These are phyloP conservation scores for Notodromas monacha DNA, from an alignment of 2,888 invertebrate species.

Conservation along the genomic window DNA sequence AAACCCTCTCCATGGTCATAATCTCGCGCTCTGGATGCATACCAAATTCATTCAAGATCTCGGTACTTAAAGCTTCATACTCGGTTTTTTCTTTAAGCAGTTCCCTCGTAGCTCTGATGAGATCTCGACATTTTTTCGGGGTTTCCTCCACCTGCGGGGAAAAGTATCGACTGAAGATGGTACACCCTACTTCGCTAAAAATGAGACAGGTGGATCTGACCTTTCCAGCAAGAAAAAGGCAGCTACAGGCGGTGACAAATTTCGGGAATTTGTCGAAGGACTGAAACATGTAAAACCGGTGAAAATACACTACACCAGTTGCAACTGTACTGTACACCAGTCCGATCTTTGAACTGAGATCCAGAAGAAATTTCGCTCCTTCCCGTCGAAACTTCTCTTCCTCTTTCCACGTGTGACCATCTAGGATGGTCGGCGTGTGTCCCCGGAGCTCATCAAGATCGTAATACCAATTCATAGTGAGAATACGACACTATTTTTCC, in stretches of 20 bases:
- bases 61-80: no score
- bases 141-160: constrained; percentile 99
- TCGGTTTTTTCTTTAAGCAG: constrained; percentile 43
- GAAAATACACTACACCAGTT: constrained; percentile 92
- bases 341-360: constrained; percentile 32
- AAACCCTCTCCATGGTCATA: constrained; percentile 77
- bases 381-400: constrained; percentile 76
- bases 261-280: constrained; percentile 81
- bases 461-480: no score
- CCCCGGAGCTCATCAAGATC: constrained; percentile 58
- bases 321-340: constrained; percentile 82
- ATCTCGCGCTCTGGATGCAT: constrained; percentile 25
- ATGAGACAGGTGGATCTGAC: no score
- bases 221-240: constrained; percentile 86
- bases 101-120: constrained; percentile 55
- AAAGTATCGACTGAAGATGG: no score
- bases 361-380: constrained; percentile 82
- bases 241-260: constrained; percentile 82
- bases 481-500: no score
- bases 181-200: no score
- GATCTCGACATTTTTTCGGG: constrained; percentile 96
- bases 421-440: constrained; percentile 49
- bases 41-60: no score
- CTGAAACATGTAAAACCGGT: constrained; percentile 96
- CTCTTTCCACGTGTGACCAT: constrained; percentile 54